Conservation (phyloP, 1,140 invertebrate species). For the Nilaparvata lugens region DNA sequence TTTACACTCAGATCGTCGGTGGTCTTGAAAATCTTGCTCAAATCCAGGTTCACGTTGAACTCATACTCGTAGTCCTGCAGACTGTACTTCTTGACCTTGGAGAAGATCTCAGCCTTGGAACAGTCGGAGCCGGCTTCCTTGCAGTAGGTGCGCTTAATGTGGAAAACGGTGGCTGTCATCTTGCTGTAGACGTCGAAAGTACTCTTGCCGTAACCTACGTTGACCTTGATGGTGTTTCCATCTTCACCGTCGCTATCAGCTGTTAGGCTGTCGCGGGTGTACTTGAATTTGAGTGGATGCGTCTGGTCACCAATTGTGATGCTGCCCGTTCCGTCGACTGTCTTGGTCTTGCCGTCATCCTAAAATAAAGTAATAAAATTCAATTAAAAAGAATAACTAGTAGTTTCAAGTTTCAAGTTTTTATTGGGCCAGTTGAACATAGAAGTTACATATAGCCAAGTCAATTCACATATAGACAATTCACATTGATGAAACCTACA, state of each 20-base stretch:
- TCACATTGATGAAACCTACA: too few relatives aligned
- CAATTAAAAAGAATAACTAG: too few relatives aligned
- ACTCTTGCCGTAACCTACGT: neutral
- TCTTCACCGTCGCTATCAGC: constrained; percentile 2
- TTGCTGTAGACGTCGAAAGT: neutral
- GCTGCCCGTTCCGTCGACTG: constrained; percentile 58
- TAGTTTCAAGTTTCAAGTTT: too few relatives aligned
- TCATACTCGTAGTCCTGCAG: constrained; percentile 37
- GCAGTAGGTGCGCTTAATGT: constrained; percentile 7
- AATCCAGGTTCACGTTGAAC: constrained; percentile 48
- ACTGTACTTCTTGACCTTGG: constrained; percentile 3
- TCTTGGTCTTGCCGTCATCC: constrained; percentile 56
- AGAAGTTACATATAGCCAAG: too few relatives aligned
- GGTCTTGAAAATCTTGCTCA: constrained; percentile 54
- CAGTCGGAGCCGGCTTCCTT: constrained; percentile 10
- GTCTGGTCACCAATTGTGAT: constrained; percentile 53
- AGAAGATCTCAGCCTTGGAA: constrained; percentile 9
- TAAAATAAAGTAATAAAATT: too few relatives aligned
- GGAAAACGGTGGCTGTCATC: neutral
- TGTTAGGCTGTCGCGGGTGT: constrained; percentile 49
- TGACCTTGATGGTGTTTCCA: neutral
- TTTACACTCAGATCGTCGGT: constrained; percentile 59
- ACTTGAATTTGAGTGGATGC: constrained; percentile 59
- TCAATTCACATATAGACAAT: too few relatives aligned
- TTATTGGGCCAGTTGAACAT: too few relatives aligned